Evolutionary conservation across 2,888 invertebrate genomes (phyloP).

Genomic region (Spodoptera littoralis): DNA sequence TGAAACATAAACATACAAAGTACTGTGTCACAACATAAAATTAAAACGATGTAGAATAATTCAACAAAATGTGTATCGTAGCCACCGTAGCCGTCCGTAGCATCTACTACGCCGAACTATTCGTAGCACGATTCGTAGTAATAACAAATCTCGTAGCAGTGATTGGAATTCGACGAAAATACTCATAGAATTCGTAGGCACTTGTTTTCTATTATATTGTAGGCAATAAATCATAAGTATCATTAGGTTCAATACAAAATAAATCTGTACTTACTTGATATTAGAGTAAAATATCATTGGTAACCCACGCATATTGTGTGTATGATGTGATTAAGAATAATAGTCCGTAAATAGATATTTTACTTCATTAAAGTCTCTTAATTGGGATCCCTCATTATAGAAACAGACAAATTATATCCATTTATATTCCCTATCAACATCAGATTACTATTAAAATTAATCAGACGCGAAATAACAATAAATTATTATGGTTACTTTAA

Average conservation of each 20-base stretch:
- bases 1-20: conserved; percentile 20
- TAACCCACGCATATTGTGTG: conserved; percentile 16
- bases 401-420: too few relatives aligned
- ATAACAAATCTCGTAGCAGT: conserved; percentile 32
- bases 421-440: too few relatives aligned
- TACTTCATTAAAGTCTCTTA: neutral
- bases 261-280: conserved; percentile 24
- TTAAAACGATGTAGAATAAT: conserved; percentile 2
- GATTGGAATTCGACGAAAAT: conserved; percentile 26
- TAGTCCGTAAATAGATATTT: conserved; percentile 10
- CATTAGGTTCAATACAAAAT: conserved; percentile 37
- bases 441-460: too few relatives aligned
- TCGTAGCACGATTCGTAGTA: conserved; percentile 22
- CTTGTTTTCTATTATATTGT: conserved; percentile 21
- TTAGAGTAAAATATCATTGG: conserved; percentile 37
- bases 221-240: conserved; percentile 40
- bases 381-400: too few relatives aligned
- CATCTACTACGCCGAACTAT: conserved; percentile 16
- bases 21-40: neutral
- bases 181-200: conserved; percentile 5
- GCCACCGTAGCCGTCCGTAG: conserved; percentile 8
- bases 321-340: conserved; percentile 11
- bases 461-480: too few relatives aligned
- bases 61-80: conserved; percentile 1
- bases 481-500: too few relatives aligned